phyloP scores from a whole-genome alignment of 2,113 vertebrate genomes.

The Oxyura jamaicensis region DNA sequence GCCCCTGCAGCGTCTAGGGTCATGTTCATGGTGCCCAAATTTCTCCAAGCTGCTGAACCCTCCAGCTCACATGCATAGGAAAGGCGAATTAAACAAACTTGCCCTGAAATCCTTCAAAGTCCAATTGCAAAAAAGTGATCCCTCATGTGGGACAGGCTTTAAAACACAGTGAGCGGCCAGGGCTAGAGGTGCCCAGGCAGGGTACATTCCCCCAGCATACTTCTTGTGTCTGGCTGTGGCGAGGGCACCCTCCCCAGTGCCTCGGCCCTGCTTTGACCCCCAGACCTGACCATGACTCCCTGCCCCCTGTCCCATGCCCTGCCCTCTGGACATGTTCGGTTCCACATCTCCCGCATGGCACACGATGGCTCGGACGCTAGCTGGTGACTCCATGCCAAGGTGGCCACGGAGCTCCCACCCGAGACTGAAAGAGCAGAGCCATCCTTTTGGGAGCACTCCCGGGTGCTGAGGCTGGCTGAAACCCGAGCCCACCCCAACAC shows the following conservation, averaged over 20 bases:
- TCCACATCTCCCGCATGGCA: background rate
- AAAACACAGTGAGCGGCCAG: no score
- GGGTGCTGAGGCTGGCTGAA: background rate
- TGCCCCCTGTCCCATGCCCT: background rate
- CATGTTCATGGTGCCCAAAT: background rate
- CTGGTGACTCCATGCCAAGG: no score
- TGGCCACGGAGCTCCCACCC: no score
- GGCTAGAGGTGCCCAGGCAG: no score
- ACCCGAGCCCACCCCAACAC: background rate
- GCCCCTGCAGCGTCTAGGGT: no score
- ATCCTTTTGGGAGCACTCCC: accelerated
- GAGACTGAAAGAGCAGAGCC: background rate
- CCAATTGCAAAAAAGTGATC: background rate
- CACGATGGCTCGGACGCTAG: background rate
- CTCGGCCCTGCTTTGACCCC: accelerated
- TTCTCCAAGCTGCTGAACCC: background rate
- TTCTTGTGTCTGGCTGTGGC: no score
- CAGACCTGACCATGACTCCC: background rate
- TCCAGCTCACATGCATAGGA: background rate
- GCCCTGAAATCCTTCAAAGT: background rate
- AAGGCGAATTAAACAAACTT: background rate
- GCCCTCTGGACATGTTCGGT: background rate
- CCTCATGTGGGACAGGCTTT: background rate
- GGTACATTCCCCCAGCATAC: no score
- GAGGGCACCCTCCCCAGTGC: no score